phyloP scores from a whole-genome alignment of 2,113 vertebrate genomes.

The Ptychochromis oligacanthus region DNA sequence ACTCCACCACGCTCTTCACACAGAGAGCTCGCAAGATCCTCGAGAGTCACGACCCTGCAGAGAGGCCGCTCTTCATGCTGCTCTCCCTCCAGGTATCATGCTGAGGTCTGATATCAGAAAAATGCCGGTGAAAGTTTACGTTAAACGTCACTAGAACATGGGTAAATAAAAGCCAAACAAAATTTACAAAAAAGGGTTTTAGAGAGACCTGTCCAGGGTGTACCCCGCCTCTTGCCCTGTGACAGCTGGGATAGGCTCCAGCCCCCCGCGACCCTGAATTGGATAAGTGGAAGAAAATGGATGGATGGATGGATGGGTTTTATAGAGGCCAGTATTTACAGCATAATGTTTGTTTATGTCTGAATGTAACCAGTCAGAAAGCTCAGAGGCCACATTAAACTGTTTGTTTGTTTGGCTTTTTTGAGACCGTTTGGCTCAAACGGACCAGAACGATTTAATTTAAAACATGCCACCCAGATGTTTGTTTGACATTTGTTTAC shows the following conservation, averaged over 20 bases:
- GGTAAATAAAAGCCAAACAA: not conserved
- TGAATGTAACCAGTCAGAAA: not conserved
- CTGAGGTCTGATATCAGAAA: not conserved
- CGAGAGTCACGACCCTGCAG: slow-evolving; percentile 83
- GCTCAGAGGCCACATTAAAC: not conserved
- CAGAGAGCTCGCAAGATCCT: slow-evolving; percentile 90
- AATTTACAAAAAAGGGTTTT: not conserved
- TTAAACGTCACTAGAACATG: not conserved
- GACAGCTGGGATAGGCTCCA: no score
- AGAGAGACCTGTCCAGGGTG: no score
- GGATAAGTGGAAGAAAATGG: no score
- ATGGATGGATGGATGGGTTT: no score
- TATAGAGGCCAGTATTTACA: not conserved
- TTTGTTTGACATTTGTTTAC: not conserved
- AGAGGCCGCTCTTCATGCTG: slow-evolving; percentile 90
- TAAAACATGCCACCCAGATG: slow-evolving; percentile 4
- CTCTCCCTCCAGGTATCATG: slow-evolving; percentile 87
- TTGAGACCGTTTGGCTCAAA: not conserved
- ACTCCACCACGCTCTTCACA: slow-evolving; percentile 91
- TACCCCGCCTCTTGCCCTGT: no score
- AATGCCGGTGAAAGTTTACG: not conserved
- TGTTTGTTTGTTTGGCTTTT: slow-evolving; percentile 7
- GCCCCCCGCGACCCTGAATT: no score
- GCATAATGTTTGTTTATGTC: not conserved
- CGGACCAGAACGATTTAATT: not conserved